Evolutionary conservation across 1,140 invertebrate genomes (phyloP), one percentile per base, ranked within the genome.

Genomic region (Drosophila arawakana): DNA sequence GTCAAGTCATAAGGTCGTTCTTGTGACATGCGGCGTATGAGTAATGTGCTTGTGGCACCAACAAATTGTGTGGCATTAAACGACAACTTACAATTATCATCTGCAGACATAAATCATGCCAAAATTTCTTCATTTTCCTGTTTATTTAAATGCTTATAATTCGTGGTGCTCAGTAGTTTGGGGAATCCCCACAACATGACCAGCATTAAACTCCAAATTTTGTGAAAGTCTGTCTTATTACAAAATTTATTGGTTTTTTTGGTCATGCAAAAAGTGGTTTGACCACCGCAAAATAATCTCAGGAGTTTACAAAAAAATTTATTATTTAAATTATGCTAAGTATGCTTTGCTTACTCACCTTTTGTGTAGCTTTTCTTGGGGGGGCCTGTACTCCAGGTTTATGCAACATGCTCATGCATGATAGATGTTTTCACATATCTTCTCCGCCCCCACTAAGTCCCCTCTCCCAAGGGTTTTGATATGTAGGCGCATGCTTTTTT

Each of bases 1-100:
- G 75, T 69, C 79, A 71, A 79, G 76, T 79, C 78, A 85, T 75
- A 74, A 74, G 82, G 55, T 77, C 60, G 70, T 52, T 59, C 43
- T 37, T 60, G 75, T 76, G 62, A 44, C 81, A 80, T 76, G 81
- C 43, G 63, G 62, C 73, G 81, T 73, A 73, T 84, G 81, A 75
- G 80, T 73, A 84, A 83, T 78, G 52, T 44, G 7, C 13, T 15
- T 63, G 49, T 54, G 35, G 18, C 61, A 63, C 21, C n/a, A 63
- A 63, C 61, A 63, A 54, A 54, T 63, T 43, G 47, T n/a, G 44
- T 6, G 60, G 18, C 37, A 37, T 54, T 54, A 54, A 54, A 18
- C 13, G 0, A 54, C n/a, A 35, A 50, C 52, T 54, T 2, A 21
- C 37, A 30, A 30, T 18, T 54, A 8, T 37, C 54, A 57, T 41